These are phyloP conservation scores for Lagria hirta DNA, from an alignment of 2,888 invertebrate species.

Conservation along the genomic window DNA sequence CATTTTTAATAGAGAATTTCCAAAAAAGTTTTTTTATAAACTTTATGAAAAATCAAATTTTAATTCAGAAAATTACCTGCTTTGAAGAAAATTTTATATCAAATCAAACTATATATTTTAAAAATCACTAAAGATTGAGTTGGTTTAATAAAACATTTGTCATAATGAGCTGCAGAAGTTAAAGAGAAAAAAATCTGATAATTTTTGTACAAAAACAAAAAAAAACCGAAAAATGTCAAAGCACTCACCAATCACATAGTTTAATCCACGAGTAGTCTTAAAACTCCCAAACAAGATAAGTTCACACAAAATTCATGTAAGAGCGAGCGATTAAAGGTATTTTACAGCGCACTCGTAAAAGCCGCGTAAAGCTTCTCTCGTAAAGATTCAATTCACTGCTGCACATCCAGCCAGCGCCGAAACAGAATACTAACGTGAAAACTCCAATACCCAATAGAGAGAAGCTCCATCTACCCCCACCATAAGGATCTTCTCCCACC, in stretches of 20 bases:
- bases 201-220: no score
- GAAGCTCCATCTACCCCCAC: slow-evolving; percentile 31
- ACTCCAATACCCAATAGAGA: slow-evolving; percentile 34
- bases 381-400: slow-evolving; percentile 24
- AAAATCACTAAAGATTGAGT: no score
- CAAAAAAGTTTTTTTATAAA: no score
- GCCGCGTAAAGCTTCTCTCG: slow-evolving; percentile 23
- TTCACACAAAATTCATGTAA: slow-evolving; percentile 17
- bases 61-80: no score
- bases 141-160: no score
- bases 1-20: no score
- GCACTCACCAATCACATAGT: slow-evolving; percentile 18
- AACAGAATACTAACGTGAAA: slow-evolving; percentile 33
- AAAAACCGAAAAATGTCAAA: no score
- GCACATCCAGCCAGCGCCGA: slow-evolving; percentile 18
- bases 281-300: slow-evolving; percentile 7
- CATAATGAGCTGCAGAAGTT: no score
- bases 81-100: no score
- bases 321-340: slow-evolving; percentile 17
- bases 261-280: slow-evolving; percentile 17
- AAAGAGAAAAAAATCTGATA: no score
- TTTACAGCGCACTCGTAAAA: slow-evolving; percentile 24
- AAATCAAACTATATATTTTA: no score
- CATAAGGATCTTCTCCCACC: slow-evolving; percentile 26
- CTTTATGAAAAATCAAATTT: no score